Base-by-base conservation (phyloP, 37 sponge, comb jelly and placozoan genomes). In the Geodia barretti region DNA sequence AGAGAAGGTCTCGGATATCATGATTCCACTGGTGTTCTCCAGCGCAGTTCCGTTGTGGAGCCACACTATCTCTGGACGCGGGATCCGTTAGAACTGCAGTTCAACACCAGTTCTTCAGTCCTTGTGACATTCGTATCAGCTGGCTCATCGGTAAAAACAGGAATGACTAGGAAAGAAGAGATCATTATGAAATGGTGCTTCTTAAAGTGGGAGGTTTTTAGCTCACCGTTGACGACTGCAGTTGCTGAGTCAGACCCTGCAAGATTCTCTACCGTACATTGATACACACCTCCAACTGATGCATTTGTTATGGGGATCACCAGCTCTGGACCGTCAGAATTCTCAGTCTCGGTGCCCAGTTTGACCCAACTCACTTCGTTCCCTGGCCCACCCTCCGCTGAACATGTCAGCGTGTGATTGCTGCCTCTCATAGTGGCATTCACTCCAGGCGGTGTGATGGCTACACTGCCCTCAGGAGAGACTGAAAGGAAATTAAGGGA, bases 271-370 rank as follows among this genome's bases (percentile, higher is more conserved):
- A 81, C 94, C 9, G 66, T 63, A 75, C 92, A 92, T 4, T 25
- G 54, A 60, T 92, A 92, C n/a, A 11, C 34, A n/a, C 92, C 94
- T 37, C 91, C 89, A 74, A 71, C 76, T 29, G 70, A 38, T 32
- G 91, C 84, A 83, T 43, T 79, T 9, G 68, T 58, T 2, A 17
- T 59, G n/a, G 66, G 43, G 7, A 84, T 38, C 9, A 25, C 58
- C 36, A 84, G 70, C 0, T 35, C 63, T 1, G 71, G 0, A 61
- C 62, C n/a, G 23, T 19, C 79, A 62, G 76, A 72, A 24, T 36
- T 54, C 0, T 25, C 1, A 21, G 81, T 26, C 33, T 76, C 68
- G 41, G 37, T 69, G 30, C 87, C 87, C 39, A 67, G 25, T 9
- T 31, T 34, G 35, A 60, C 26, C 93, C 93, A 92, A 62, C 74